Evolutionary conservation across 2,113 vertebrate species (phyloP), one percentile per base, ranked within the genome.

Genomic region (Eupsittula cactorum): DNA sequence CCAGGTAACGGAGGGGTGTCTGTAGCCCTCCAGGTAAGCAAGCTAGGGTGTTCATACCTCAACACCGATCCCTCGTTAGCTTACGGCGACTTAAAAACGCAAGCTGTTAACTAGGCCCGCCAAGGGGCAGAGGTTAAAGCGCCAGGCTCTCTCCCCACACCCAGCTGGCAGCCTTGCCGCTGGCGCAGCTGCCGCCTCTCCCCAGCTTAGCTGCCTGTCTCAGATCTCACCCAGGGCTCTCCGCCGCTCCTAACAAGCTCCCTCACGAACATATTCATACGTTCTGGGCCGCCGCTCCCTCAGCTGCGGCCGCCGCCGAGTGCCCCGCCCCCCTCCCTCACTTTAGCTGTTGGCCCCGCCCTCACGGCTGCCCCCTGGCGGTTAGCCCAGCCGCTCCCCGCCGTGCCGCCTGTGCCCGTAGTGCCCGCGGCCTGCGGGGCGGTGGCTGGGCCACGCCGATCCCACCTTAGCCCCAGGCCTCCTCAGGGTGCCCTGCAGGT

Each of bases 391-490:
- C 55, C 29, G 21, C 13, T 39, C 6, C 24, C 14, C 41, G 21
- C 46, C 24, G 23, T 24, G 27, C 29, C 21, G 20, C 33, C 13
- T 53, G 13, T 6, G 11, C 8, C 21, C 7, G 3, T 3, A 7
- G 53, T 37, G 10, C 3, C 17, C 8, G 20, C 3, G 7, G 3
- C 3, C 2, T 24, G 31, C 3, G 33, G 7, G 4, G 47, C 3
- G 13, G 13, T 9, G 11, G 17, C 8, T 4, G 37, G 21, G 9
- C 2, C 9, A 3, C 8, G 1, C 18, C 39, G 39, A 23, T 59
- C 4, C 6, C 10, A 27, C 7, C 13, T 12, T 35, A 25, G 50
- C 33, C 57, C 15, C 3, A n/a, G 21, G 12, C 3, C 41, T 4
- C 27, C 53, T 47, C 52, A 3, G n/a, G 5, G 24, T 1, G 31